A percentile compares a stretch with the other conserved stretches of the same genome.
Conservation (phyloP, 2,113 vertebrate genomes). For the Chloropsis cyanopogon region DNA sequence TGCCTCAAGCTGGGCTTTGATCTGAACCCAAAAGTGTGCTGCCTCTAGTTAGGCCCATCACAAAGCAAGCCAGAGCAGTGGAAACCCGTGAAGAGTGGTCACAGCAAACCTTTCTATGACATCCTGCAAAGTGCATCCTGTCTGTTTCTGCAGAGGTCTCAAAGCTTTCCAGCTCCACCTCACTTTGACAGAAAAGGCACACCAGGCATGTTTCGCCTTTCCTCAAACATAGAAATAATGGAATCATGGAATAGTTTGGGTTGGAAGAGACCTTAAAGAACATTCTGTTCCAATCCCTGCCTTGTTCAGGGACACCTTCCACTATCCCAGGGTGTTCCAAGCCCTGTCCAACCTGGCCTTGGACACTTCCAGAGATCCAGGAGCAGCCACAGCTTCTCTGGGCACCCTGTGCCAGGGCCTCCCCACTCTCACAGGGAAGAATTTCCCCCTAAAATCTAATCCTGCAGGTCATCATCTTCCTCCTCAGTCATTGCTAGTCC, state of each 20-base stretch:
- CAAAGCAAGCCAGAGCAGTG: neutral
- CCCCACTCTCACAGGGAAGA: rapidly evolving
- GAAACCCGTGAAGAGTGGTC: neutral
- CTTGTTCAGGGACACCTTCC: rapidly evolving
- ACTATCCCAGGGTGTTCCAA: neutral
- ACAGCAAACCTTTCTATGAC: neutral
- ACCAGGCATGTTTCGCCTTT: neutral
- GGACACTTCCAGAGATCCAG: neutral
- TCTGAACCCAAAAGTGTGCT: neutral
- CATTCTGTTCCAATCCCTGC: rapidly evolving
- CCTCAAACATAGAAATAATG: neutral
- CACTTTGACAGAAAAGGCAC: neutral
- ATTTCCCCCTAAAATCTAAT: neutral
- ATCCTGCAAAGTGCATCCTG: neutral
- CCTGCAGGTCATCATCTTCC: neutral
- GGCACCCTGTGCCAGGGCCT: neutral
- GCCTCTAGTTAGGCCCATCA: neutral
- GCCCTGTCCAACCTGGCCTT: rapidly evolving
- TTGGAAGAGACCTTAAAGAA: neutral
- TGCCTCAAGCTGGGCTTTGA: neutral
- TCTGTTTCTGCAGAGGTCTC: neutral
- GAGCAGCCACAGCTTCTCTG: neutral
- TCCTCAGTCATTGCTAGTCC: neutral
- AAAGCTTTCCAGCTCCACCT: neutral
- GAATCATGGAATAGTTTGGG: neutral